Conservation (phyloP, 2,113 vertebrate species). For the Thalassarche chlororhynchos region DNA sequence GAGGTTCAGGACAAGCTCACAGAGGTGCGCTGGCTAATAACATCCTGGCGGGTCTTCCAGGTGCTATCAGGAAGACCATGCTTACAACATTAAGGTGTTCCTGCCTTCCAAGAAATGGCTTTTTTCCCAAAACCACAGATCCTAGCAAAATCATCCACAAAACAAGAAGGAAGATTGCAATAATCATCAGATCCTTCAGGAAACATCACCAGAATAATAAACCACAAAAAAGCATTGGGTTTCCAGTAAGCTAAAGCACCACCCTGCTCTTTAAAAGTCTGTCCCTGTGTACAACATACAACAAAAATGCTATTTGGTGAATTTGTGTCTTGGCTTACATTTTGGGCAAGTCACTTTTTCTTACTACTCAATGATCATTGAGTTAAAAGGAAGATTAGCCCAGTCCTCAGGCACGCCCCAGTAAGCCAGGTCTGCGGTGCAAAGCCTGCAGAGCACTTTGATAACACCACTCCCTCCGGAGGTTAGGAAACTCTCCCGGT, state of each 20-base stretch:
- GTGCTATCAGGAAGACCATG: background rate
- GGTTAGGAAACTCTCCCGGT: background rate
- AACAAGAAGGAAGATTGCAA: background rate
- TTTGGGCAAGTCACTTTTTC: background rate
- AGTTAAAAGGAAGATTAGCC: background rate
- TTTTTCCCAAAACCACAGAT: background rate
- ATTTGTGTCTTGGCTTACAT: background rate
- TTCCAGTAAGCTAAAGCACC: background rate
- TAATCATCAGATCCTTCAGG: background rate
- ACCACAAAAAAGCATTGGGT: background rate
- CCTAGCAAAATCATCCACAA: background rate
- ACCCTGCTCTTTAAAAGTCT: no score
- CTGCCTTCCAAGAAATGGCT: background rate
- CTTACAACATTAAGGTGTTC: background rate
- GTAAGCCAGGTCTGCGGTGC: background rate
- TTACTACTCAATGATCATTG: background rate
- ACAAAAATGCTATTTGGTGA: background rate
- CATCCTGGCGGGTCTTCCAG: background rate
- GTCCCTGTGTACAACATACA: background rate
- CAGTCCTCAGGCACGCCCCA: no score
- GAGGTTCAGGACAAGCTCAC: background rate
- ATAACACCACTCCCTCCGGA: background rate
- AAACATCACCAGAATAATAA: background rate
- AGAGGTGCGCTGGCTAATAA: background rate
- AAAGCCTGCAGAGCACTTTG: background rate